These are phyloP conservation scores for Thaumatotibia leucotreta DNA, from an alignment of 1,140 invertebrate species.

Conservation along the genomic window DNA sequence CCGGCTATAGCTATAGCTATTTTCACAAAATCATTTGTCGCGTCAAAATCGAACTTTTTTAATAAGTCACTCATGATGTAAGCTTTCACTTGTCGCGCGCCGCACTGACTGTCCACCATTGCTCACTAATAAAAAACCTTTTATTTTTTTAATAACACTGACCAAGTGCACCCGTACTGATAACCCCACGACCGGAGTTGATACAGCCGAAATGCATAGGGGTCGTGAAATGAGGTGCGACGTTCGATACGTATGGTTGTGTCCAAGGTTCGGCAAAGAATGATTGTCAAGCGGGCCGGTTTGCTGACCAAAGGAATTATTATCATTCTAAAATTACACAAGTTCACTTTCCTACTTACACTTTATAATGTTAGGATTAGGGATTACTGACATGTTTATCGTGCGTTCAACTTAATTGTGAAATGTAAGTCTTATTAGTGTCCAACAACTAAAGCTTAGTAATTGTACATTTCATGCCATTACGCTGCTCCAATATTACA, in stretches of 20 bases:
- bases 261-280: neutral
- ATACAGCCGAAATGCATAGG: constrained; percentile 32
- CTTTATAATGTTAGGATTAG: neutral
- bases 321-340: constrained; percentile 1
- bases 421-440: constrained; percentile 18
- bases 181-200: constrained; percentile 48
- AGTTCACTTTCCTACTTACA: neutral
- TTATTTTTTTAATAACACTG: constrained; percentile 28
- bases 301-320: constrained; percentile 37
- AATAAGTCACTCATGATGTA: constrained; percentile 69
- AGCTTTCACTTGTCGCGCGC: constrained; percentile 53
- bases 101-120: constrained; percentile 65
- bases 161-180: constrained; percentile 53
- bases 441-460: no score
- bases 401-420: neutral
- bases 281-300: neutral
- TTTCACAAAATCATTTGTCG: constrained; percentile 59
- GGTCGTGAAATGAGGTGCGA: constrained; percentile 20
- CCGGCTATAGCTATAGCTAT: constrained; percentile 50
- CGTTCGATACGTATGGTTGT: constrained; percentile 24
- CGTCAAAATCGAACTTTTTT: constrained; percentile 58
- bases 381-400: neutral
- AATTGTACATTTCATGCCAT: no score
- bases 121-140: constrained; percentile 18
- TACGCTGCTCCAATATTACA: no score